Evolutionary conservation across 92 coral and sea anemone genomes (phyloP).

Genomic region (Bergia puertoricense): DNA sequence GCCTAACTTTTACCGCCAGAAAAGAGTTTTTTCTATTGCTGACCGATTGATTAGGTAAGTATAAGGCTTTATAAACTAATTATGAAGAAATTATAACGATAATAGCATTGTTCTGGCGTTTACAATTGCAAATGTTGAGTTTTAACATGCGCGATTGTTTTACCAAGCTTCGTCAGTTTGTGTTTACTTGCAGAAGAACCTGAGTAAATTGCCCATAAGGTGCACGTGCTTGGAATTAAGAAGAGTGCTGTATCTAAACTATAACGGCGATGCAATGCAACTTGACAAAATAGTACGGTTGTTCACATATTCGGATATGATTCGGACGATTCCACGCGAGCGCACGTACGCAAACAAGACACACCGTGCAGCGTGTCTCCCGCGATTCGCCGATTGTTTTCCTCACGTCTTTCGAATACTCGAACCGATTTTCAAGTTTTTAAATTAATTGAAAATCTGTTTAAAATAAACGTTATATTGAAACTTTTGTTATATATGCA

Average conservation of each 20-base stretch:
- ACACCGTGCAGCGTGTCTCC: too few species aligned
- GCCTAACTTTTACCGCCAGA: background rate
- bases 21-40: background rate
- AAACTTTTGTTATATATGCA: too few species aligned
- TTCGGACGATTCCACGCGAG: background rate
- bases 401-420: background rate
- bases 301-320: background rate
- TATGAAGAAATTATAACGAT: background rate
- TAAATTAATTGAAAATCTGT: too few species aligned
- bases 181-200: background rate
- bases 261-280: background rate
- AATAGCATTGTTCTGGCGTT: background rate
- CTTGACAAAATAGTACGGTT: background rate
- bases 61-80: background rate
- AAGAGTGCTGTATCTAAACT: background rate
- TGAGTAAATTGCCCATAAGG: background rate
- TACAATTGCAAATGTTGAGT: background rate
- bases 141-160: background rate
- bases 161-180: background rate
- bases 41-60: conserved; percentile 4
- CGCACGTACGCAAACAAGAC: background rate
- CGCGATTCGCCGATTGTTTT: background rate
- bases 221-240: background rate
- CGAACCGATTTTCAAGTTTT: background rate
- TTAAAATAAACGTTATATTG: background rate